Evolutionary conservation across 2,888 invertebrate species (phyloP), one percentile per base, ranked within the genome.

Genomic region (Eledona agricola): DNA sequence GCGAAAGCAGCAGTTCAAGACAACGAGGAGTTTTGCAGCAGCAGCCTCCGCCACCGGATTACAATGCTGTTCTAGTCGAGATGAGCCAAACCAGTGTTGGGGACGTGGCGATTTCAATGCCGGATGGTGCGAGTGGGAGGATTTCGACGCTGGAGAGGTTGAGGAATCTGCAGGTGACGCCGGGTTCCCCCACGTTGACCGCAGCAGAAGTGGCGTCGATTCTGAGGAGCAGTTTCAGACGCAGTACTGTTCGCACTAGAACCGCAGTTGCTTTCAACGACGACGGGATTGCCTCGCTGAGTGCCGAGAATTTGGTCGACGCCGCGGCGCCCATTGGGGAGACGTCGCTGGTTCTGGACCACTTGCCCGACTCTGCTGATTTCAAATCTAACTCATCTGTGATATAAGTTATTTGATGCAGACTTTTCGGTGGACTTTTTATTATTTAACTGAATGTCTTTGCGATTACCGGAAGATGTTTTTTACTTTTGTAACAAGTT

Each of bases 51-150:
- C 84, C 84, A 0, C 85, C 85, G 0, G 83, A 83, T 64, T 85
- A 85, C 63, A 81, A 81, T 25, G 79, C 83, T 0, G 84, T 85
- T 2, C 72, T 85, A 51, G 81, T 84, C 1, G 84, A 84, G 67
- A 84, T 84, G 78, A 82, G 81, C 63, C 78, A 79, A 79, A 81
- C 54, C 52, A 67, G 35, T 49, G 32, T 51, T 9, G 53, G 35
- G 22, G 64, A 62, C 11, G 42, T 63, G 4, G 49, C 62, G 6
- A 56, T 61, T 17, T 55, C 58, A 3, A 57, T 63, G n/a, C 51
- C 62, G 1, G 66, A 65, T 52, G 55, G 1, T 34, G 32, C 51
- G 45, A 26, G 25, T 28, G 7, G 22, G 2, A 53, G 68, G 35
- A 25, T 69, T 12, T 68, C 71, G 1, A 71, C 71, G 3, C 52